Evolutionary conservation across 1,140 invertebrate genomes (phyloP).

Genomic region (Copidosoma floridanum): DNA sequence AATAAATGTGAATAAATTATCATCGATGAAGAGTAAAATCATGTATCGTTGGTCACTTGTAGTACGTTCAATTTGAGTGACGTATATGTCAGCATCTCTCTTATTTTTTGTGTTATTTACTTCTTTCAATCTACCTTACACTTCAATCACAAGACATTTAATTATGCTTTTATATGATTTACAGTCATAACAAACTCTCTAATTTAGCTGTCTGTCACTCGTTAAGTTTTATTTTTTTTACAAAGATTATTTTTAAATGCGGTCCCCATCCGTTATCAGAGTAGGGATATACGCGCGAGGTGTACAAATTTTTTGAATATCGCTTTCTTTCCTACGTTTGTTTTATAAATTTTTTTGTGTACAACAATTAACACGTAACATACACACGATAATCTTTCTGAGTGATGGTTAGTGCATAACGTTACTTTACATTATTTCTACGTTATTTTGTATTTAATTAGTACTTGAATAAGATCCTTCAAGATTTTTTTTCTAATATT

Average conservation of each 20-base stretch:
- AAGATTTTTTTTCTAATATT: constrained; percentile 12
- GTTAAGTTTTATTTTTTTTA: constrained; percentile 32
- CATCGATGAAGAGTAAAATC: constrained; percentile 32
- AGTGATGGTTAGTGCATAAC: background rate
- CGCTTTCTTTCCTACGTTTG: constrained; percentile 28
- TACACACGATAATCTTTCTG: constrained; percentile 16
- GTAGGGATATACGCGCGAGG: constrained; percentile 37
- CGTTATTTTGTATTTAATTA: constrained; percentile 9
- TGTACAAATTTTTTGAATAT: constrained; percentile 39
- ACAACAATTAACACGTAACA: constrained; percentile 38
- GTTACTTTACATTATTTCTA: background rate
- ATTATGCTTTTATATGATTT: constrained; percentile 24
- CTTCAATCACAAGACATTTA: constrained; percentile 12
- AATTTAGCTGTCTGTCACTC: constrained; percentile 15
- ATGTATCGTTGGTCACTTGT: constrained; percentile 34
- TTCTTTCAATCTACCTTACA: background rate
- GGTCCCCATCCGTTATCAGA: constrained; percentile 18
- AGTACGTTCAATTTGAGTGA: constrained; percentile 16
- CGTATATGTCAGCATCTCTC: constrained; percentile 9
- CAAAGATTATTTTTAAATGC: constrained; percentile 45
- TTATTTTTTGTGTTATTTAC: background rate
- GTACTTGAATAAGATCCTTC: constrained; percentile 12
- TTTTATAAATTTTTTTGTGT: constrained; percentile 30
- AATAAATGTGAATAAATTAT: constrained; percentile 34
- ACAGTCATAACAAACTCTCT: constrained; percentile 28